A percentile compares a stretch with the other conserved stretches of the same genome.
phyloP scores from a whole-genome alignment of 2,797 vertebrate genomes.

The Ibycter americanus region DNA sequence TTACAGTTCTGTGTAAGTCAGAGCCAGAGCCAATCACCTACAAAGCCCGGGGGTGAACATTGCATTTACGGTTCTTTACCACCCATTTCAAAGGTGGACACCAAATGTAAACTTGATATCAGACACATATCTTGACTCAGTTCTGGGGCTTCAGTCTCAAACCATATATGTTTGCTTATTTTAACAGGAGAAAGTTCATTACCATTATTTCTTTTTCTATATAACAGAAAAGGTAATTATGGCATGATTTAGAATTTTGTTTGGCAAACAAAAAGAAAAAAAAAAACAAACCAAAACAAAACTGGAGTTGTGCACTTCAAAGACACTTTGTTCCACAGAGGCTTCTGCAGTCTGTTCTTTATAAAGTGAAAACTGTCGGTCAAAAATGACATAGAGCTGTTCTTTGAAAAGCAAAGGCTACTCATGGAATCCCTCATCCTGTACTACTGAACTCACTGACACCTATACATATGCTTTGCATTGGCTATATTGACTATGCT shows the following conservation, averaged over 20 bases:
- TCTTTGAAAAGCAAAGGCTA: background rate
- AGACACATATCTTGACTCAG: background rate
- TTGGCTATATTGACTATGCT: background rate
- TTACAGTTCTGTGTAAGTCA: background rate
- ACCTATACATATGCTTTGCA: background rate
- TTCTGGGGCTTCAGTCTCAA: background rate
- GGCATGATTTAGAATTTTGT: background rate
- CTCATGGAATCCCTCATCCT: background rate
- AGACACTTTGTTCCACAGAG: background rate
- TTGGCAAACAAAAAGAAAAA: background rate
- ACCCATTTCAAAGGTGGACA: background rate
- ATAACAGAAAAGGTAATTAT: background rate
- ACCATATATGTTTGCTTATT: background rate
- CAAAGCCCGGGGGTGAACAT: background rate
- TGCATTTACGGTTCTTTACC: background rate
- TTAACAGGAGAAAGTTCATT: background rate
- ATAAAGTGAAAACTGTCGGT: background rate
- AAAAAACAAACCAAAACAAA: background rate
- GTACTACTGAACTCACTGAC: background rate
- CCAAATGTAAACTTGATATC: background rate
- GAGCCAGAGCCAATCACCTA: background rate
- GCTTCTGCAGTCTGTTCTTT: background rate
- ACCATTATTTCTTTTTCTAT: background rate
- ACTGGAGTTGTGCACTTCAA: background rate
- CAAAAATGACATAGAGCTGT: background rate